Evolutionary conservation across 2,113 vertebrate species (phyloP), one percentile per base, ranked within the genome.

Genomic region (Perognathus longimembris): DNA sequence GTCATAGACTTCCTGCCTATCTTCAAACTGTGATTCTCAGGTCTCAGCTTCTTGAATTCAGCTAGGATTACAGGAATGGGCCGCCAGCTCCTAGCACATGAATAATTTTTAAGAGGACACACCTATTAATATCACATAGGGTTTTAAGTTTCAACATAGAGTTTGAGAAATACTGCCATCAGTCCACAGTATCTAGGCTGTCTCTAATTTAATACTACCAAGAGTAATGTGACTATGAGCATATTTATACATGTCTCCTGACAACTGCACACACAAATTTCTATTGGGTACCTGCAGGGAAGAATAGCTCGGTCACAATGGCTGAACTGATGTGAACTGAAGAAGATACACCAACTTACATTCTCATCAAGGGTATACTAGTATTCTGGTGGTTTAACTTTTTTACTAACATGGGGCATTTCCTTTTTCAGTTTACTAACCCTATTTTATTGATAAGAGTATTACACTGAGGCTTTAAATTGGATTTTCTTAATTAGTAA

Each of bases 381-480:
- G 36, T 34, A 4, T 34, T 76, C 70, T 67, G 14, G 26, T 87
- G 67, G 22, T 3, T 80, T 30, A 0, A 85, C 21, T 50, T 80
- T 89, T 36, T 85, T 54, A 79, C 15, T 22, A 85, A 71, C 40
- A 66, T 15, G 71, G 32, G 20, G 20, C 22, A 69, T 87, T 89
- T 91, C n/a, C 32, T 78, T 90, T 88, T 71, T 85, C 10, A 71
- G 71, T 94, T 96, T 63, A 94, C 40, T 34, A 30, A 36, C 28
- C 12, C 5, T 57, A 34, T 4, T 63, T 7, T 91, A 22, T 54
- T 81, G 94, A 82, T 74, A 66, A 21, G 42, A 15, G 3, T 84
- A 79, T 24, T 82, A 22, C 21, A 30, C 34, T 85, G 28, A 67
- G 57, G 36, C 69, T 73, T 94, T 69, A 85, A 42, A 14, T 50